phyloP scores from a whole-genome alignment of 1,140 invertebrate genomes.

The Hyposmocoma kahamanoa region DNA sequence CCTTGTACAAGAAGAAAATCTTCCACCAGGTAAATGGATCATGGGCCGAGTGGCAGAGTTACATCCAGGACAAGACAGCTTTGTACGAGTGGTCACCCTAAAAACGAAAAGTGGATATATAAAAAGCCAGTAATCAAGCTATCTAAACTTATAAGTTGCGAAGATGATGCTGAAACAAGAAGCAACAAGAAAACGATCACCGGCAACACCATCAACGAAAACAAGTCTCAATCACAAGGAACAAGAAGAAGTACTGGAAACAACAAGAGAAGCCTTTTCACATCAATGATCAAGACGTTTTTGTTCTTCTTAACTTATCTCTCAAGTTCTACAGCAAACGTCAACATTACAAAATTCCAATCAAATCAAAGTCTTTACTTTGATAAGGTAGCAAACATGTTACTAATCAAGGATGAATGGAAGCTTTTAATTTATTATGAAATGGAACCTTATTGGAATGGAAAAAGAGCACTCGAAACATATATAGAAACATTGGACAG shows the following conservation, averaged over 20 bases:
- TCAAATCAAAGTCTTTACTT: not conserved
- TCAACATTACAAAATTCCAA: not conserved
- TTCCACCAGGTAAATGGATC: slow-evolving; percentile 21
- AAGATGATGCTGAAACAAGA: not conserved
- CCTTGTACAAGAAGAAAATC: slow-evolving; percentile 17
- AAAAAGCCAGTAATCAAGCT: slow-evolving; percentile 12
- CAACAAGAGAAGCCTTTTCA: not conserved
- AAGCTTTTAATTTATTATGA: not conserved
- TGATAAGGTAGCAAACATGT: not conserved
- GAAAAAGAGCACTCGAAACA: not conserved
- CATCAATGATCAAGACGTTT: not conserved
- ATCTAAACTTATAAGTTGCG: not conserved
- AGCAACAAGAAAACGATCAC: not conserved
- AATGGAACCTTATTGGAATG: not conserved
- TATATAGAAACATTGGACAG: not conserved
- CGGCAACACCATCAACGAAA: not conserved
- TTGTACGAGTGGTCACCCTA: slow-evolving; percentile 20
- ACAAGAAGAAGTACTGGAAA: not conserved
- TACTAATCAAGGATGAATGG: slow-evolving; percentile 1
- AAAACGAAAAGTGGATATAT: slow-evolving; percentile 11
- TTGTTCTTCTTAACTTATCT: not conserved
- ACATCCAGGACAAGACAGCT: slow-evolving; percentile 24
- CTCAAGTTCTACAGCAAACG: not conserved
- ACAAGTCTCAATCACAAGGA: too few species aligned
- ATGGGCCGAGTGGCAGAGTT: slow-evolving; percentile 25